Percentiles rank a stretch among this genome's conserved stretches.
phyloP scores from a whole-genome alignment of 2,888 invertebrate species.

The Drymonia ruficornis region DNA sequence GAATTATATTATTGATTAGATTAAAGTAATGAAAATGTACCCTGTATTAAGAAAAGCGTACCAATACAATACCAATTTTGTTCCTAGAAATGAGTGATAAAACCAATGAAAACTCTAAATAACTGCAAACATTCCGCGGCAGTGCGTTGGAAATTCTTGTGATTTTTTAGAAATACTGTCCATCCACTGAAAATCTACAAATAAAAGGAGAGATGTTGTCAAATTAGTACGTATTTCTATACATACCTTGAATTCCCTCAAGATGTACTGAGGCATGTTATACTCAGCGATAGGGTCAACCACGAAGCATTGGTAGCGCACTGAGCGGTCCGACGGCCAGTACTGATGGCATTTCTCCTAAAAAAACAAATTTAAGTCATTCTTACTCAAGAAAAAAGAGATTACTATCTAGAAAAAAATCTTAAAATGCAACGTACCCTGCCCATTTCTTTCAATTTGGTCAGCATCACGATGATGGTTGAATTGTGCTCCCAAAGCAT shows the following conservation, averaged over 20 bases:
- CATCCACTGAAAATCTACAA: no score
- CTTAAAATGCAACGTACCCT: slow-evolving; percentile 86
- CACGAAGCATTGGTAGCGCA: slow-evolving; percentile 98
- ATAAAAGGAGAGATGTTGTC: no score
- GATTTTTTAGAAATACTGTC: no score
- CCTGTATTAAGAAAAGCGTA: no score
- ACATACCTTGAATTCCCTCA: slow-evolving; percentile 96
- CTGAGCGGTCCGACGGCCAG: slow-evolving; percentile 99
- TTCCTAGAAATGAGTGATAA: no score
- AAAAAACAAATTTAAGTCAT: slow-evolving; percentile 43
- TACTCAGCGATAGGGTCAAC: slow-evolving; percentile 99
- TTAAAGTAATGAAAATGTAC: no score
- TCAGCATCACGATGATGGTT: slow-evolving; percentile 99
- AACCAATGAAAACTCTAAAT: no score
- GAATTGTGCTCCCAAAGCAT: slow-evolving; percentile 99
- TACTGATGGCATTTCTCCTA: slow-evolving; percentile 99
- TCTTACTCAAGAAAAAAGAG: background rate
- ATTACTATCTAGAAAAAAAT: background rate
- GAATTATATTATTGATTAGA: no score
- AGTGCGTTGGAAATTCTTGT: no score
- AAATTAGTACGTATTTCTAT: no score
- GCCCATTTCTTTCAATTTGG: slow-evolving; percentile 99
- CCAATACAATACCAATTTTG: no score
- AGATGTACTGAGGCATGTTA: slow-evolving; percentile 99
- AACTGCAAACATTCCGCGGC: no score